phyloP scores from a whole-genome alignment of 2,113 vertebrate genomes.

The Cochlearius cochlearius region DNA sequence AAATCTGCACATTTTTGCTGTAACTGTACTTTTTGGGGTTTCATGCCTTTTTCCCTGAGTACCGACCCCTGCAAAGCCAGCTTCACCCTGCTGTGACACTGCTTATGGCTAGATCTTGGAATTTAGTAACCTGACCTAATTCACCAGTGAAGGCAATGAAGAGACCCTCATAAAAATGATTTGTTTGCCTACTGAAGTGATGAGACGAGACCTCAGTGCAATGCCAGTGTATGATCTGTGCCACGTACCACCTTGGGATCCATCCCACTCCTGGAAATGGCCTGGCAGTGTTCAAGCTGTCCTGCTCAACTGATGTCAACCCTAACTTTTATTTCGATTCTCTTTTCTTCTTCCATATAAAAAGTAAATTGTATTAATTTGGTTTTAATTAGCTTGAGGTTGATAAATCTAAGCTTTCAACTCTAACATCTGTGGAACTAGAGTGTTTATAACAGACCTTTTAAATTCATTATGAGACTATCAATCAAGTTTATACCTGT shows the following conservation, averaged over 20 bases:
- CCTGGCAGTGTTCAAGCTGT: not conserved
- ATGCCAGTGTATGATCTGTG: not conserved
- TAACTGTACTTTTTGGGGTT: not conserved
- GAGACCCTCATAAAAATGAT: not conserved
- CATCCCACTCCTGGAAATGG: not conserved
- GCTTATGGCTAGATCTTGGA: not conserved
- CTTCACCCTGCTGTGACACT: not conserved
- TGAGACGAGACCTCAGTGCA: not conserved
- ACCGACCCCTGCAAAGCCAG: not conserved
- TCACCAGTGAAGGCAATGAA: not conserved
- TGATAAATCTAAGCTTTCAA: not conserved
- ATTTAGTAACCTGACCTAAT: not conserved
- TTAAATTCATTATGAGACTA: not conserved
- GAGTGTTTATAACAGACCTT: not conserved
- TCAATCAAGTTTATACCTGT: constrained; percentile 10
- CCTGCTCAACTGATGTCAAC: not conserved
- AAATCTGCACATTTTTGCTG: not conserved
- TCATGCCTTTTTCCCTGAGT: not conserved
- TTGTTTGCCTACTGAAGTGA: not conserved
- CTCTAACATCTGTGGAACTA: not conserved
- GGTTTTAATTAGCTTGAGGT: not conserved
- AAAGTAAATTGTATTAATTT: not conserved
- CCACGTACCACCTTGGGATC: not conserved
- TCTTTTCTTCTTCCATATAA: not conserved
- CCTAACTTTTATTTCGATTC: not conserved